phyloP scores from a whole-genome alignment of 2,113 vertebrate genomes.

The Corydoras sp. region DNA sequence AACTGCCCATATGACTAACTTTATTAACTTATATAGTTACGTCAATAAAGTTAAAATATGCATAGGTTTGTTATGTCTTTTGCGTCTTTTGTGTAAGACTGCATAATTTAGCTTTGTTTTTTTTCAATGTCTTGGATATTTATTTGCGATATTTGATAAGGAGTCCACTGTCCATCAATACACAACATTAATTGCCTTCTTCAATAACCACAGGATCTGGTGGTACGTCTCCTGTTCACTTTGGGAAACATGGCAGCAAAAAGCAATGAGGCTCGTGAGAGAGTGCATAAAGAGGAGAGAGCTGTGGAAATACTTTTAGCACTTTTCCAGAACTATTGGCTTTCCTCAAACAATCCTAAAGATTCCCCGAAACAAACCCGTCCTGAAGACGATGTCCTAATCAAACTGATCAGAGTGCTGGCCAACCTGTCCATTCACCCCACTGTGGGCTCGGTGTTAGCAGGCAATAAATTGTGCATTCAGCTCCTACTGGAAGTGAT shows the following conservation, averaged over 20 bases:
- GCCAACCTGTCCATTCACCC: constrained; percentile 85
- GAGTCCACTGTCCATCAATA: too few species aligned
- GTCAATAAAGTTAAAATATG: too few species aligned
- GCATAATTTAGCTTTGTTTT: too few species aligned
- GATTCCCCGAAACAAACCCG: background rate
- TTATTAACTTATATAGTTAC: too few species aligned
- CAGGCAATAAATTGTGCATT: constrained; percentile 59
- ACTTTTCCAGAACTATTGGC: constrained; percentile 71
- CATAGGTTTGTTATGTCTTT: too few species aligned
- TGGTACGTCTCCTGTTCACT: constrained; percentile 81
- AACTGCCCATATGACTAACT: too few species aligned
- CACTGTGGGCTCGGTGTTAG: constrained; percentile 66
- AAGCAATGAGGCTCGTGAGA: constrained; percentile 66
- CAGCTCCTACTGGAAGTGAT: constrained; percentile 74
- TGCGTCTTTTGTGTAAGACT: too few species aligned
- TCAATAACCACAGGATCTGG: constrained; percentile 72
- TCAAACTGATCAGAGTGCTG: constrained; percentile 85
- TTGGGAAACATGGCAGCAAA: constrained; percentile 86
- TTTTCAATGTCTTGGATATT: too few species aligned
- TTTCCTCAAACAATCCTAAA: constrained; percentile 10
- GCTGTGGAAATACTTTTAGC: constrained; percentile 66
- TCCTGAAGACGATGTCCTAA: constrained; percentile 76
- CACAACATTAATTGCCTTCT: too few species aligned
- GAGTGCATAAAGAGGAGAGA: constrained; percentile 66
- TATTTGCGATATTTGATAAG: too few species aligned